Evolutionary conservation across 1,140 invertebrate species (phyloP).

Genomic region (Trichonephila inaurata): DNA sequence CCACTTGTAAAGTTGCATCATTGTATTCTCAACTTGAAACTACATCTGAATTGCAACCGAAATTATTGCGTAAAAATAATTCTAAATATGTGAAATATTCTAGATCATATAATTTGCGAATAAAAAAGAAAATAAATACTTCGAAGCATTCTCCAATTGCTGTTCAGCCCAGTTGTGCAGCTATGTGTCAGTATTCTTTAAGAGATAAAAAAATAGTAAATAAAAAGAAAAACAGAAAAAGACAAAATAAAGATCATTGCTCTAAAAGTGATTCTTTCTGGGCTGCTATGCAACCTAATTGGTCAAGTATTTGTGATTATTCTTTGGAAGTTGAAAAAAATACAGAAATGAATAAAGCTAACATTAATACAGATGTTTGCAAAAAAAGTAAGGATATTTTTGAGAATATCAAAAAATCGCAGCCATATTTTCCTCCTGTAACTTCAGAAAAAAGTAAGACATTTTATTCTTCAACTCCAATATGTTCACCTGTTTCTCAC

Average conservation of each 20-base stretch:
- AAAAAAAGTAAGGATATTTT: not conserved
- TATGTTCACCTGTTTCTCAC: not conserved
- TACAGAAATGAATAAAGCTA: not conserved
- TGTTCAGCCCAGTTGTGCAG: not conserved
- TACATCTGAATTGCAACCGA: not conserved
- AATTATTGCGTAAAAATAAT: not conserved
- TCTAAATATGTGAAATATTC: not conserved
- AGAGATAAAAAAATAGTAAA: not conserved
- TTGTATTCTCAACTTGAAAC: not conserved
- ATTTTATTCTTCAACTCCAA: slow-evolving; percentile 6
- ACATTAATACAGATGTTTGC: not conserved
- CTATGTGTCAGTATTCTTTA: not conserved
- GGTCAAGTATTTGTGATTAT: not conserved
- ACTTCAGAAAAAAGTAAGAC: not conserved
- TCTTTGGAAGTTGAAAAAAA: not conserved
- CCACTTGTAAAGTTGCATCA: not conserved
- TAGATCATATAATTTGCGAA: not conserved
- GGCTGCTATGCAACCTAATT: not conserved
- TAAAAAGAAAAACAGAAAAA: not conserved
- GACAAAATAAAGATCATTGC: not conserved
- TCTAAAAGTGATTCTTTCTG: not conserved
- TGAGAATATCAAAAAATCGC: not conserved
- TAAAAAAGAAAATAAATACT: not conserved
- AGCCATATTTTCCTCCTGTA: not conserved
- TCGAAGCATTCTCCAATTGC: not conserved